Percentiles rank a stretch among this genome's conserved stretches.
Conservation (phyloP, 2,797 vertebrate genomes). For the Clarias platycephalus region DNA sequence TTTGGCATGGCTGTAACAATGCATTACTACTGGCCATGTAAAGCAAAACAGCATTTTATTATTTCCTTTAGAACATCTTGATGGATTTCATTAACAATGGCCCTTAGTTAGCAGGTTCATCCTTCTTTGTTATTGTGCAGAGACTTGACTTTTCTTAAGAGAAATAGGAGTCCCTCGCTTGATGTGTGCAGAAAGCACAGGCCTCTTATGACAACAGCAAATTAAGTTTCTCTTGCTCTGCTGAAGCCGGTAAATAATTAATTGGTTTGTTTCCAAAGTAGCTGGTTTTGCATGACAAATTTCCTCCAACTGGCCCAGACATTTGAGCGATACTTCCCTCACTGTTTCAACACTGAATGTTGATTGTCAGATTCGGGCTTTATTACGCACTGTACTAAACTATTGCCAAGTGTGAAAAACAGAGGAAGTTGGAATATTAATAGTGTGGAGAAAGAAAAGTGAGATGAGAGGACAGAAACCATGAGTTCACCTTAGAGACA, state of each 20-base stretch:
- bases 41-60: constrained; percentile 38
- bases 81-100: constrained; percentile 43
- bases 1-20: constrained; percentile 12
- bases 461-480: background rate
- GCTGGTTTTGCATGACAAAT: constrained; percentile 69
- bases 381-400: constrained; percentile 27
- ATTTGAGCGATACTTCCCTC: constrained; percentile 60
- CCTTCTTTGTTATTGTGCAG: constrained; percentile 42
- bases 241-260: constrained; percentile 77
- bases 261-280: constrained; percentile 72
- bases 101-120: constrained; percentile 39
- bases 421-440: background rate
- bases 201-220: constrained; percentile 77
- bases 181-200: constrained; percentile 63
- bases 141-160: constrained; percentile 39
- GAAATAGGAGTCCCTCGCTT: constrained; percentile 46
- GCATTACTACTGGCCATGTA: background rate
- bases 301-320: constrained; percentile 59
- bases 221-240: constrained; percentile 75
- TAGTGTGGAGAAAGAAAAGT: background rate
- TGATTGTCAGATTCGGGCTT: constrained; percentile 24
- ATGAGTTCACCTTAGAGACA: background rate
- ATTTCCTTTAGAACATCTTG: constrained; percentile 23
- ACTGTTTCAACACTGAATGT: constrained; percentile 49
- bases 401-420: constrained; percentile 14